Conservation (phyloP, 2,888 invertebrate genomes). For the Diplolepis rosae region DNA sequence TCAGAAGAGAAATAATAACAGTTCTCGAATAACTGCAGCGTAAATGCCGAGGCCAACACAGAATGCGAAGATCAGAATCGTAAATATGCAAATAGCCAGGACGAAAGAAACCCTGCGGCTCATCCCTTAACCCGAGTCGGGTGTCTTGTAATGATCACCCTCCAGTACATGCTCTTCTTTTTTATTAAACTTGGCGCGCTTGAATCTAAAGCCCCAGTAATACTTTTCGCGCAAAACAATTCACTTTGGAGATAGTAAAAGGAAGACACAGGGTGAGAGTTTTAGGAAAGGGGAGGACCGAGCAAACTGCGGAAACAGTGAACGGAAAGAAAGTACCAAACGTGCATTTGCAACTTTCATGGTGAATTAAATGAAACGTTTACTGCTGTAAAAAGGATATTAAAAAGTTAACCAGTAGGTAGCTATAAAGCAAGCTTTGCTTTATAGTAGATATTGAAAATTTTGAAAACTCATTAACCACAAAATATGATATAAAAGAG, state of each 20-base stretch:
- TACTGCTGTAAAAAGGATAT: conserved; percentile 45
- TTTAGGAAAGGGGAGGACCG: conserved; percentile 4
- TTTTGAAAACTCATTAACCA: no score
- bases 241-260: conserved; percentile 27
- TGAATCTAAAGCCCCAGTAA: conserved; percentile 3
- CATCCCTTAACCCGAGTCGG: conserved; percentile 39
- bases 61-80: conserved; percentile 41
- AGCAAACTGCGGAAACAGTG: conserved; percentile 8
- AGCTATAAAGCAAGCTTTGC: no score
- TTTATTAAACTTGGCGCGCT: conserved; percentile 5
- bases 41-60: neutral
- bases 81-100: conserved; percentile 50
- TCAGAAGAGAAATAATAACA: conserved; percentile 42
- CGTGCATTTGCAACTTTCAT: conserved; percentile 44
- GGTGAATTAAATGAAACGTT: conserved; percentile 45
- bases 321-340: conserved; percentile 19
- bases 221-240: neutral
- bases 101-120: conserved; percentile 31
- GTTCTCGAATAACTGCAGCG: neutral
- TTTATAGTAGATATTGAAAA: no score
- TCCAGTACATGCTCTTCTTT: conserved; percentile 4
- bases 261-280: conserved; percentile 19
- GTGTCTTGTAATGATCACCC: conserved; percentile 29
- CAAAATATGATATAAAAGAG: no score
- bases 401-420: conserved; percentile 34